These are phyloP conservation scores for Diadegma fenestrale DNA, from an alignment of 2,888 invertebrate species.

Conservation along the genomic window DNA sequence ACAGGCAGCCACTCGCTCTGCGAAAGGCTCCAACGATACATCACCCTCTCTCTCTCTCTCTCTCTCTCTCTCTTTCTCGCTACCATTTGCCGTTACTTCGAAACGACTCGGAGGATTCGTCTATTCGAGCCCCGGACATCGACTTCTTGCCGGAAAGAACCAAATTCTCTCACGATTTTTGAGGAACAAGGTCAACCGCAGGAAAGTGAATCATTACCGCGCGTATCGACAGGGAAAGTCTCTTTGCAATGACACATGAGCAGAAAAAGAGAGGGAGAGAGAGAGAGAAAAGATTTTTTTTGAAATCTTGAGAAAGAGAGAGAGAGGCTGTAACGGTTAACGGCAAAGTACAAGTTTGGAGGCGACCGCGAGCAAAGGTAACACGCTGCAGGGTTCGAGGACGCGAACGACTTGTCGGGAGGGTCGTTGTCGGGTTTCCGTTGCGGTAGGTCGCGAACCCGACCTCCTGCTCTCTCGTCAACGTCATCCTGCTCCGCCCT, in stretches of 20 bases:
- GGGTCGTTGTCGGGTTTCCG: conserved; percentile 68
- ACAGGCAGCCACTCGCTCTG: conserved; percentile 79
- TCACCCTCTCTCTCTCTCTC: background rate
- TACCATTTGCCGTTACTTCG: background rate
- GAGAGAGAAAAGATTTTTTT: conserved; percentile 34
- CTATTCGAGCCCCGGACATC: background rate
- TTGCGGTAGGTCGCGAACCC: conserved; percentile 72
- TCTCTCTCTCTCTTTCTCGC: background rate
- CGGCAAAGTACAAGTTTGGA: conserved; percentile 18
- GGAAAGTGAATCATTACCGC: background rate
- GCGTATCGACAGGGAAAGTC: background rate
- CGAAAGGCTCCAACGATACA: conserved; percentile 78
- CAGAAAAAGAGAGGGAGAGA: conserved; percentile 43
- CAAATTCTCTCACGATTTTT: background rate
- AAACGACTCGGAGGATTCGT: background rate
- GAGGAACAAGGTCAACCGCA: background rate
- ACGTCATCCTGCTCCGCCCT: conserved; percentile 35
- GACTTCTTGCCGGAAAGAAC: background rate
- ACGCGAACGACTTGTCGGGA: conserved; percentile 61
- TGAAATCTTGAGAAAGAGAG: conserved; percentile 23
- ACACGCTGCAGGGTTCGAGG: conserved; percentile 65
- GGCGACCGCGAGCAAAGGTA: conserved; percentile 25
- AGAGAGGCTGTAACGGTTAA: conserved; percentile 33
- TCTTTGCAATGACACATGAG: background rate
- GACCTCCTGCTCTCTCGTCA: conserved; percentile 39